These are phyloP conservation scores for Drosophila limbata DNA, from an alignment of 2,888 invertebrate species.

Conservation along the genomic window DNA sequence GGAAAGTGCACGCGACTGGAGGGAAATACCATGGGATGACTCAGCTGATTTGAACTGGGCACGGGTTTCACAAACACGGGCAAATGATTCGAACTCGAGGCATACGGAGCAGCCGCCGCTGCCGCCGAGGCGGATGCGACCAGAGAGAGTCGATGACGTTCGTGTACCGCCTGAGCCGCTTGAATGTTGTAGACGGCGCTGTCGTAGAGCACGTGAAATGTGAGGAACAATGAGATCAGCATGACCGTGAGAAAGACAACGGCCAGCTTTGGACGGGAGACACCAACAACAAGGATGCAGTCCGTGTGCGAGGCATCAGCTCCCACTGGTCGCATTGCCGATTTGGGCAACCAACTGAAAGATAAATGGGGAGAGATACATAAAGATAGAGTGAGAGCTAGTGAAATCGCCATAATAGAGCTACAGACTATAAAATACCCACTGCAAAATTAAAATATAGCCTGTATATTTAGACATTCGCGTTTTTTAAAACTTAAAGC, in stretches of 20 bases:
- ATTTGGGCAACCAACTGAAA: constrained; percentile 91
- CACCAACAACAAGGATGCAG: constrained; percentile 93
- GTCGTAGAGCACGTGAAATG: constrained; percentile 94
- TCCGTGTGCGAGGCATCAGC: constrained; percentile 91
- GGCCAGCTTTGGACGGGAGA: constrained; percentile 93
- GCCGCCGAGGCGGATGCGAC: constrained; percentile 56
- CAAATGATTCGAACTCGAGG: constrained; percentile 71
- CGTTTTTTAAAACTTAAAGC: background rate
- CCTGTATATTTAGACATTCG: too few relatives aligned
- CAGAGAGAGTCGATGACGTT: constrained; percentile 86
- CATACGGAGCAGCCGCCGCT: constrained; percentile 22
- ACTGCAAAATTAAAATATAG: too few relatives aligned
- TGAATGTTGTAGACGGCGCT: constrained; percentile 93
- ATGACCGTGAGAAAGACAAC: constrained; percentile 91
- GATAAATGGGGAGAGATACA: background rate
- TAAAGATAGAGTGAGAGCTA: background rate
- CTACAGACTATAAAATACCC: background rate
- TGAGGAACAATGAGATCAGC: constrained; percentile 92
- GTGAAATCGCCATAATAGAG: background rate
- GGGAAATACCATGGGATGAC: constrained; percentile 85
- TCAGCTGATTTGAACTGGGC: constrained; percentile 81
- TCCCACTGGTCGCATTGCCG: constrained; percentile 93
- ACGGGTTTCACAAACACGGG: constrained; percentile 80
- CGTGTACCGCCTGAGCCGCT: constrained; percentile 88
- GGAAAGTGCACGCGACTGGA: constrained; percentile 87